Evolutionary conservation across 2,888 invertebrate genomes (phyloP).

Genomic region (Omphaloscelis lunosa): DNA sequence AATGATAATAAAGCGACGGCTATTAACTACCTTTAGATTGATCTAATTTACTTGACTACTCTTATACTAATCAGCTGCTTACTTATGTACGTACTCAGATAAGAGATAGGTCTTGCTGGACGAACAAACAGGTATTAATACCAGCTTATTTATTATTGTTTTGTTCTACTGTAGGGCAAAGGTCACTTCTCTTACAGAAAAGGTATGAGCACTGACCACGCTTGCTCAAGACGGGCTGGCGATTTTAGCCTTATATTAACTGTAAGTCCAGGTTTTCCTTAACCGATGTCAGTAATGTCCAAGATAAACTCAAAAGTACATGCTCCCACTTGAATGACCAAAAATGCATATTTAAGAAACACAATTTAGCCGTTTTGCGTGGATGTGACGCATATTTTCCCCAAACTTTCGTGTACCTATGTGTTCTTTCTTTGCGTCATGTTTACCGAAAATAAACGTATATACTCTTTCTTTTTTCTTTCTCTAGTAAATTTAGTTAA

Average conservation of each 20-base stretch:
- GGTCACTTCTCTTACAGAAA: neutral
- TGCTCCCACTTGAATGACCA: neutral
- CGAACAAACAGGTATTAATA: neutral
- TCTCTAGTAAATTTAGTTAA: neutral
- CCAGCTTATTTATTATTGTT: neutral
- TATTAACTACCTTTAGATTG: slow-evolving; percentile 20
- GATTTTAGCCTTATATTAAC: neutral
- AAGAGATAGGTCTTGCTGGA: neutral
- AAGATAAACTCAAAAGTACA: neutral
- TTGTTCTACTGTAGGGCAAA: neutral
- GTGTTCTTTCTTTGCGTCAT: no score
- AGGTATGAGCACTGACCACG: neutral
- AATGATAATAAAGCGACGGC: slow-evolving; percentile 31
- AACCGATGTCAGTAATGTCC: neutral
- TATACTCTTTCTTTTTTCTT: no score
- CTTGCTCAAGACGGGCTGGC: neutral
- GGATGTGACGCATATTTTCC: no score
- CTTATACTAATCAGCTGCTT: slow-evolving; percentile 9
- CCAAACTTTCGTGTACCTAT: no score
- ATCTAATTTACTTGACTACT: slow-evolving; percentile 21
- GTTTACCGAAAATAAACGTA: no score
- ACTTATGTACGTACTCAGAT: neutral
- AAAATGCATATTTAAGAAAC: no score
- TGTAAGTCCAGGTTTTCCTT: neutral
- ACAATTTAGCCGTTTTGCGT: no score